These are phyloP conservation scores for Congeria kusceri DNA, from an alignment of 2,888 invertebrate genomes.

Conservation along the genomic window DNA sequence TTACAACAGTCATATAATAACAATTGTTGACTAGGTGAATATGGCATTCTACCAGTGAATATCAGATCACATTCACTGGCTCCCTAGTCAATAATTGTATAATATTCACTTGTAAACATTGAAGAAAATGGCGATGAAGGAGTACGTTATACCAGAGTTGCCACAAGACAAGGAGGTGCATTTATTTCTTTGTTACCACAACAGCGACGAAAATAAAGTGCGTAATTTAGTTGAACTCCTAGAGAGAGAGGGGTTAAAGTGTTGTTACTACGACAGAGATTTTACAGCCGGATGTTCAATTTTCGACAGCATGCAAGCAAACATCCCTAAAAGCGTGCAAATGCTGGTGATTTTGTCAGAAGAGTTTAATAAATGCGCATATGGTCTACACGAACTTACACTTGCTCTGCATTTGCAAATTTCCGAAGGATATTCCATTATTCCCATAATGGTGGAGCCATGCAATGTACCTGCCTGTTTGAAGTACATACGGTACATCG, in stretches of 20 bases:
- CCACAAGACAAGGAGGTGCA: conserved; percentile 24
- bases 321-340: conserved; percentile 1
- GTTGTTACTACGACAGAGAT: conserved; percentile 25
- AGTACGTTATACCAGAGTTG: conserved; percentile 6
- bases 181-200: conserved; percentile 24
- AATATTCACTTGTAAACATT: too few relatives aligned
- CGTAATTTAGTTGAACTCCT: conserved; percentile 8
- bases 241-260: neutral
- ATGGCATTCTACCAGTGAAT: too few relatives aligned
- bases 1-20: too few relatives aligned
- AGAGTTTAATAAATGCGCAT: conserved; percentile 12
- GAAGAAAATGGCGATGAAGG: too few relatives aligned
- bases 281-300: conserved; percentile 20
- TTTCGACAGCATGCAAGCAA: conserved; percentile 16
- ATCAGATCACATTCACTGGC: too few relatives aligned
- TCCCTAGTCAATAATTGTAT: too few relatives aligned
- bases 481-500: conserved; percentile 18
- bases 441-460: conserved; percentile 16
- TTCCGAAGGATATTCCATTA: conserved; percentile 3
- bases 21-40: too few relatives aligned
- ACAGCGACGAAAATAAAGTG: conserved; percentile 1
- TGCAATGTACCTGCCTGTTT: conserved; percentile 20
- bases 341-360: conserved; percentile 34
- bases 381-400: conserved; percentile 17
- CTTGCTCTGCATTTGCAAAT: conserved; percentile 16